Percentiles rank a stretch among this genome's conserved stretches.
phyloP scores from a whole-genome alignment of 2,888 invertebrate species.

The Agrotis ipsilon region DNA sequence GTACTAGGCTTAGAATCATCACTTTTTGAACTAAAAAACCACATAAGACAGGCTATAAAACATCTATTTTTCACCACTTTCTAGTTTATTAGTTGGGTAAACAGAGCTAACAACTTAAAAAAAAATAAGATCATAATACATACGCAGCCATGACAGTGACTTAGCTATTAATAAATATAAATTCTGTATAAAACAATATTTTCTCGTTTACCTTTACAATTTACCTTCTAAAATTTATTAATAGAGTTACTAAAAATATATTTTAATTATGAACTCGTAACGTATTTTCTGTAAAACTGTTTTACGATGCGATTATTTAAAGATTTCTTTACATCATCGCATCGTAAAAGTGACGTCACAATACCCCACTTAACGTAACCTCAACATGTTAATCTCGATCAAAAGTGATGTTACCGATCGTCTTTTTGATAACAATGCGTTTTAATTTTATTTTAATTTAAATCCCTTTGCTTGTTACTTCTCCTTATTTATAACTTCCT shows the following conservation, averaged over 20 bases:
- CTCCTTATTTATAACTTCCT: slow-evolving; percentile 62
- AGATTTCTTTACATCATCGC: too few species aligned
- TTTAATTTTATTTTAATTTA: slow-evolving; percentile 48
- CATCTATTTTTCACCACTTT: neutral
- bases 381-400: slow-evolving; percentile 48
- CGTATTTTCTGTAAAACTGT: neutral
- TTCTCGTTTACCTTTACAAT: too few species aligned
- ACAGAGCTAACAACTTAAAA: neutral
- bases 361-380: slow-evolving; percentile 26
- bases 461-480: slow-evolving; percentile 38
- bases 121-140: neutral
- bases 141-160: too few species aligned
- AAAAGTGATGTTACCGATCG: slow-evolving; percentile 57
- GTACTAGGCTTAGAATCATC: too few species aligned
- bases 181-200: neutral
- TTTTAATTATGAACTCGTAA: too few species aligned
- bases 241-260: too few species aligned
- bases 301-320: too few species aligned
- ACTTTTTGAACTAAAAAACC: neutral
- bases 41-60: too few species aligned
- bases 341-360: slow-evolving; percentile 25
- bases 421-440: slow-evolving; percentile 51
- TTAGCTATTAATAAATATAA: neutral
- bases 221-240: too few species aligned
- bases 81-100: neutral